Evolutionary conservation across 2,797 vertebrate genomes (phyloP).

Genomic region (Hozukius guyotensis): DNA sequence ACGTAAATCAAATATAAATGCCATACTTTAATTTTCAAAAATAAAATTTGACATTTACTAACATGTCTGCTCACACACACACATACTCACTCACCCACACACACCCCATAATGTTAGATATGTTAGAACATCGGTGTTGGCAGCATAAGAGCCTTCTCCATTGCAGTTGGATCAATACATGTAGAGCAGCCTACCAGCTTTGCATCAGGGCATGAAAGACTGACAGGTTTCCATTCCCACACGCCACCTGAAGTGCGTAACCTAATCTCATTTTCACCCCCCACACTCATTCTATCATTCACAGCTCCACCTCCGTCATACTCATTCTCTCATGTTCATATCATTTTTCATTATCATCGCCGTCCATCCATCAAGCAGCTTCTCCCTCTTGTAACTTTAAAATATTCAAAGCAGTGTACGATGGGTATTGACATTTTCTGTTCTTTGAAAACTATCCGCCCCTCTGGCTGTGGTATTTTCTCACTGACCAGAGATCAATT

Average conservation of each 20-base stretch:
- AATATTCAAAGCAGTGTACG: slow-evolving; percentile 46
- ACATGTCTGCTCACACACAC: background rate
- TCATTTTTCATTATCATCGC: slow-evolving; percentile 65
- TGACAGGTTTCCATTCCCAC: slow-evolving; percentile 57
- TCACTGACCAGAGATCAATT: slow-evolving; percentile 56
- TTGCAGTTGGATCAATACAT: slow-evolving; percentile 53
- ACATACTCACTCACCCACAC: background rate
- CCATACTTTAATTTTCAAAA: background rate
- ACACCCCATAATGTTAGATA: slow-evolving; percentile 17
- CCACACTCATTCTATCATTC: slow-evolving; percentile 43
- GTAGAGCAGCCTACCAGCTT: slow-evolving; percentile 41
- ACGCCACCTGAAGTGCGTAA: slow-evolving; percentile 55
- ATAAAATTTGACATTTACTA: slow-evolving; percentile 27
- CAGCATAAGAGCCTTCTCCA: slow-evolving; percentile 36
- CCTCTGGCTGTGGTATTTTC: slow-evolving; percentile 45
- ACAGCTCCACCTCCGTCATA: slow-evolving; percentile 49
- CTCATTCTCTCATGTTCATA: slow-evolving; percentile 49
- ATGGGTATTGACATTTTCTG: slow-evolving; percentile 55
- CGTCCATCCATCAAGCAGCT: slow-evolving; percentile 60
- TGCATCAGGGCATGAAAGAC: slow-evolving; percentile 42
- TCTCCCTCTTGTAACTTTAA: slow-evolving; percentile 39
- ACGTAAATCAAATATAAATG: background rate
- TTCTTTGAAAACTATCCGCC: slow-evolving; percentile 51
- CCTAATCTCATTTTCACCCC: slow-evolving; percentile 63
- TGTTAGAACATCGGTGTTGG: slow-evolving; percentile 18